Evolutionary conservation across 1,140 invertebrate genomes (phyloP), one percentile per base, ranked within the genome.

Genomic region (Drosophila athabasca): DNA sequence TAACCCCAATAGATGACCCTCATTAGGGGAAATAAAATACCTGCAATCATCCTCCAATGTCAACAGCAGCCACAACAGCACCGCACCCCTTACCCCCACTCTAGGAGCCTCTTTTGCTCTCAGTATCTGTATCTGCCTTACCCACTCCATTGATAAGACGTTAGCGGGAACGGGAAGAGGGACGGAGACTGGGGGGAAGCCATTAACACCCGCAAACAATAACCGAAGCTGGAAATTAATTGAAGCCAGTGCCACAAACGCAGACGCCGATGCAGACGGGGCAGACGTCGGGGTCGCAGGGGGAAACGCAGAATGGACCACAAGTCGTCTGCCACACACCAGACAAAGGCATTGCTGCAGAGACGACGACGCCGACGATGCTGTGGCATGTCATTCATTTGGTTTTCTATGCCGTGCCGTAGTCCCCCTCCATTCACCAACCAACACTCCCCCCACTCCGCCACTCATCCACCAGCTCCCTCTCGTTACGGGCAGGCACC

Each of bases 221-320:
- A 79, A 76, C 73, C 76, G 35, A 62, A 68, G 65, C 68, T 71
- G 76, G 65, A 78, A 80, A 80, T 80, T 80, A 78, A 80, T 80
- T 79, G 76, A 70, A 75, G 77, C 70, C 65, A 64, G 48, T 44
- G 51, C 75, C 54, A 60, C 75, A 74, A 70, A 77, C 74, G 26
- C 35, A 39, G 35, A 13, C 31, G 9, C 35, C 13, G 35, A 13
- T 9, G 9, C 43, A 45, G 43, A 53, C 19, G 29, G 65, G 45
- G 8, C 72, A 67, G 71, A 35, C 31, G 31, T 19, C 17, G 17
- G 17, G 17, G 17, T 19, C 0, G 17, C 0, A 9, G 9, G 9
- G 35, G 35, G 35, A 4, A 39, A 39, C 35, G 35, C 35, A 39
- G 35, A 39, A 13, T 46, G 57, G 62, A 67, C 72, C 58, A 52